Percentiles rank a stretch among this genome's conserved stretches.
phyloP scores from a whole-genome alignment of 2,797 vertebrate species.

The Phoebastria nigripes region DNA sequence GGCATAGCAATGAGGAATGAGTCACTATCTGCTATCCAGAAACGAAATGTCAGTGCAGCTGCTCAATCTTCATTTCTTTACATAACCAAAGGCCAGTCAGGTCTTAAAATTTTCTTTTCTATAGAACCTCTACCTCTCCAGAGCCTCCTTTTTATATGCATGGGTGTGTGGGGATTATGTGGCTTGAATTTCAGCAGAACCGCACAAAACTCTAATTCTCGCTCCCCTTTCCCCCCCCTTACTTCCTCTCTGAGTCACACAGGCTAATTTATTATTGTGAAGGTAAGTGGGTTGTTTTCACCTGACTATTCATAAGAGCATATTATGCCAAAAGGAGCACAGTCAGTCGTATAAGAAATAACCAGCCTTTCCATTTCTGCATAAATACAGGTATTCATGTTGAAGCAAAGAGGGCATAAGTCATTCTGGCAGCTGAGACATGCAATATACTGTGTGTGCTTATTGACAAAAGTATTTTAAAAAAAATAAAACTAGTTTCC shows the following conservation, averaged over 20 bases:
- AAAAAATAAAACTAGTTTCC: slow-evolving; percentile 33
- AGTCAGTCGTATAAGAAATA: slow-evolving; percentile 12
- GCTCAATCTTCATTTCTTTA: slow-evolving; percentile 36
- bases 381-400: slow-evolving; percentile 9
- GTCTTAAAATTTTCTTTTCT: slow-evolving; percentile 32
- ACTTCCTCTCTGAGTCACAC: slow-evolving; percentile 21
- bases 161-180: neutral
- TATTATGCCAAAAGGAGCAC: neutral
- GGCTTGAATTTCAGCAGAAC: slow-evolving; percentile 2
- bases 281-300: neutral
- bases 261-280: slow-evolving; percentile 26
- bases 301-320: neutral
- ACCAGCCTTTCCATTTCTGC: slow-evolving; percentile 14
- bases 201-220: neutral
- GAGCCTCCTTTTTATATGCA: neutral
- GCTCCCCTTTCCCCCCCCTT: neutral
- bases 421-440: neutral
- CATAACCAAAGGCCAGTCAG: slow-evolving; percentile 19
- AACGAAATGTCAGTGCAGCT: slow-evolving; percentile 21
- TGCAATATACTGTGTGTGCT: neutral
- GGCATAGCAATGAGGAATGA: slow-evolving; percentile 35
- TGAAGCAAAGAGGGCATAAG: neutral
- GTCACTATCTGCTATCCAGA: slow-evolving; percentile 10
- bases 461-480: slow-evolving; percentile 53
- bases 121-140: neutral